Conservation (phyloP, 2,888 invertebrate genomes). For the Athalia cordata region DNA sequence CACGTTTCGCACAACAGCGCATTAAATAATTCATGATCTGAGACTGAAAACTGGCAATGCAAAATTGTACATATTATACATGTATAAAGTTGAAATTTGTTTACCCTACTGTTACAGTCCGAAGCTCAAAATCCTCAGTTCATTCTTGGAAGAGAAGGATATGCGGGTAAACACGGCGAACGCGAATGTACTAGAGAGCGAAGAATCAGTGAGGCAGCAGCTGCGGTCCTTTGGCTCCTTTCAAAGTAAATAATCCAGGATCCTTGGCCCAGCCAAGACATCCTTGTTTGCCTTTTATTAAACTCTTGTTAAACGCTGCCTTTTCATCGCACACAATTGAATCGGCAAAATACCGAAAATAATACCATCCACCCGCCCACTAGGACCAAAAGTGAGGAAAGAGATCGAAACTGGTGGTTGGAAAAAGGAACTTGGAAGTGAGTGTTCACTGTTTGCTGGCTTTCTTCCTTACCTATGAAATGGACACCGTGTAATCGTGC, state of each 20-base stretch:
- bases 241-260: conserved; percentile 57
- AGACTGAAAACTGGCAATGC: not conserved
- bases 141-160: conserved; percentile 37
- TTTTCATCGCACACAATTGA: conserved; percentile 72
- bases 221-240: conserved; percentile 58
- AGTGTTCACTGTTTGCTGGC: conserved; percentile 37
- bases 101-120: not conserved
- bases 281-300: conserved; percentile 73
- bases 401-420: conserved; percentile 16
- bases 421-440: not conserved
- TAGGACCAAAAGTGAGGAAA: conserved; percentile 34
- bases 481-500: conserved; percentile 70
- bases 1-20: no score
- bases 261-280: conserved; percentile 49
- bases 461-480: conserved; percentile 61
- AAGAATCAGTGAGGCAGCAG: conserved; percentile 61
- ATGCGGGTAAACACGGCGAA: conserved; percentile 25
- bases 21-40: not conserved
- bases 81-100: not conserved
- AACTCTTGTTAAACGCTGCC: conserved; percentile 72
- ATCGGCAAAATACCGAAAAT: conserved; percentile 72
- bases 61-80: not conserved
- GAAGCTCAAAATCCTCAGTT: not conserved
- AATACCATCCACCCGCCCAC: conserved; percentile 56
- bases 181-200: conserved; percentile 45